Percentiles rank a stretch among this genome's conserved stretches.
Conservation (phyloP, 1,140 invertebrate species). For the Zelostemma sp. region DNA sequence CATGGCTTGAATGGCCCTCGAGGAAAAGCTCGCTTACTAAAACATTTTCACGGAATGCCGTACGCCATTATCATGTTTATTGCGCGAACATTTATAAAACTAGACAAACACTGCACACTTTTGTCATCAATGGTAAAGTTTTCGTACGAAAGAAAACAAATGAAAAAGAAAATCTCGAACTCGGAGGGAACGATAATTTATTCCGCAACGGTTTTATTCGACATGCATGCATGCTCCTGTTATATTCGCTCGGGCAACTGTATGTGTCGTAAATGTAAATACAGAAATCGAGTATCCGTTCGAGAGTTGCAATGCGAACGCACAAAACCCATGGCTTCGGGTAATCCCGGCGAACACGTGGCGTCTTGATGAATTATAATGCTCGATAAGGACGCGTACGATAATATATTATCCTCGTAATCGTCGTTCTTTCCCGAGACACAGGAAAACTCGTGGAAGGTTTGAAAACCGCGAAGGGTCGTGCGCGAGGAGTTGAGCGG, state of each 20-base stretch:
- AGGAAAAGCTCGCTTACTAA: too few species aligned
- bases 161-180: background rate
- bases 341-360: slow-evolving; percentile 27
- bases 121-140: background rate
- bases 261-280: slow-evolving; percentile 34
- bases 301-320: slow-evolving; percentile 28
- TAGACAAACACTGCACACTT: too few species aligned
- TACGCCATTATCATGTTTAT: too few species aligned
- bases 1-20: background rate
- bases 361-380: slow-evolving; percentile 40
- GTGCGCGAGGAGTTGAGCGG: background rate
- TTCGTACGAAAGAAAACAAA: background rate
- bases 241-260: slow-evolving; percentile 19
- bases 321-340: slow-evolving; percentile 16
- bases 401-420: slow-evolving; percentile 32
- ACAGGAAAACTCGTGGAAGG: slow-evolving; percentile 3
- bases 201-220: background rate
- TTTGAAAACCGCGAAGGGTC: background rate
- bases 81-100: too few species aligned
- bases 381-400: slow-evolving; percentile 31
- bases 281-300: slow-evolving; percentile 31
- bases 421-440: slow-evolving; percentile 19
- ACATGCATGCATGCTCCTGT: slow-evolving; percentile 16
- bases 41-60: too few species aligned
- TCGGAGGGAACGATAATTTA: background rate